Evolutionary conservation across 1,140 invertebrate genomes (phyloP).

Genomic region (Dendroctonus valens): DNA sequence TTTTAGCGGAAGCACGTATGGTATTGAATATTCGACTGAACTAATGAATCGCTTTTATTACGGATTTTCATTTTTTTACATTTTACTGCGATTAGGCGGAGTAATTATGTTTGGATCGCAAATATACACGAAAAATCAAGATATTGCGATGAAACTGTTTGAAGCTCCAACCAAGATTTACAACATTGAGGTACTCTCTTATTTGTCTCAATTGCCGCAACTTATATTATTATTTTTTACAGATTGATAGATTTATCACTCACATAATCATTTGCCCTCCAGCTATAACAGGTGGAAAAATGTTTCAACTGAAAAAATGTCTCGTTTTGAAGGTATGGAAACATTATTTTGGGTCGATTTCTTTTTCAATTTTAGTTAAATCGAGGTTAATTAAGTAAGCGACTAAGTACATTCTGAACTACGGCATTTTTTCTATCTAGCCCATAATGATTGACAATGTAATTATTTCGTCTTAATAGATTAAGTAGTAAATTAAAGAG

Average conservation of each 20-base stretch:
- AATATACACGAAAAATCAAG: conserved; percentile 17
- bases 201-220: conserved; percentile 1
- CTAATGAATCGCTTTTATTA: conserved; percentile 13
- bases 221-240: conserved; percentile 3
- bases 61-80: conserved; percentile 15
- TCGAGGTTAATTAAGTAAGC: too few relatives aligned
- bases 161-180: conserved; percentile 17
- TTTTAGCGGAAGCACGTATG: conserved; percentile 10
- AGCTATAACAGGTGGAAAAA: conserved; percentile 14
- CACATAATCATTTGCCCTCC: conserved; percentile 14
- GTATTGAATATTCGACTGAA: neutral
- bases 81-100: conserved; percentile 8
- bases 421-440: too few relatives aligned
- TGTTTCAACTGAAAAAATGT: conserved; percentile 20
- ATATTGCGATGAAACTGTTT: conserved; percentile 3
- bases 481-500: too few relatives aligned
- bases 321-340: conserved; percentile 24
- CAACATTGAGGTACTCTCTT: conserved; percentile 20
- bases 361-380: too few relatives aligned
- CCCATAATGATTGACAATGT: too few relatives aligned
- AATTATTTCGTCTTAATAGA: too few relatives aligned
- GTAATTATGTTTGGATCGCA: conserved; percentile 15
- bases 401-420: too few relatives aligned
- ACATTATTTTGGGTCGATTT: neutral
- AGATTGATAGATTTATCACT: conserved; percentile 25